Conservation (phyloP, 2,797 vertebrate species). For the Sebastes kiyomatsui region DNA sequence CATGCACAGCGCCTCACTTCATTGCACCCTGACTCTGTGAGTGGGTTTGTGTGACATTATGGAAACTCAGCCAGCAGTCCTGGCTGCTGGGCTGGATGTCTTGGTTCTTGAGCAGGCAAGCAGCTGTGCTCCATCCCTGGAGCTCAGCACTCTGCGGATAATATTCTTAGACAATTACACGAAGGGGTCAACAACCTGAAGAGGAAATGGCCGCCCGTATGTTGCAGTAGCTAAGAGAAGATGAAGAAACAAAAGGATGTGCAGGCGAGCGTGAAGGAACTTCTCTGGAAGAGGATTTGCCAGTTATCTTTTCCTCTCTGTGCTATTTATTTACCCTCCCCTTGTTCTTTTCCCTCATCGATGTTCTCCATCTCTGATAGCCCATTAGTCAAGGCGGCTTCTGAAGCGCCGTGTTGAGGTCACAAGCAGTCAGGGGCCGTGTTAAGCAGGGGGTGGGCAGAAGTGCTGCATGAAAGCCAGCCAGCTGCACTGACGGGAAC, state of each 20-base stretch:
- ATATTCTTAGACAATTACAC: slow-evolving; percentile 1
- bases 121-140: slow-evolving; percentile 36
- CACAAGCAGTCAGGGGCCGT: slow-evolving; percentile 45
- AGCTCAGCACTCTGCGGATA: slow-evolving; percentile 25
- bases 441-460: slow-evolving; percentile 52
- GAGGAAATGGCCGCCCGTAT: background rate
- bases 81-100: slow-evolving; percentile 9
- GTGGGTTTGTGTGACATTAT: slow-evolving; percentile 42
- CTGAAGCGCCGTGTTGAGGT: slow-evolving; percentile 37
- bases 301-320: background rate
- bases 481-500: slow-evolving; percentile 53
- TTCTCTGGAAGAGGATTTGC: slow-evolving; percentile 10
- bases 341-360: background rate
- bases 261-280: background rate
- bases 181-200: slow-evolving; percentile 22
- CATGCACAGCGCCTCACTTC: background rate
- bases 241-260: background rate
- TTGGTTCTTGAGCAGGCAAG: slow-evolving; percentile 26
- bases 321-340: background rate
- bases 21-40: slow-evolving; percentile 18
- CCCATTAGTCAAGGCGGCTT: slow-evolving; percentile 46
- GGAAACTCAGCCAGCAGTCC: slow-evolving; percentile 30
- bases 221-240: background rate
- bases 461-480: slow-evolving; percentile 39
- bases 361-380: slow-evolving; percentile 42